phyloP scores from a whole-genome alignment of 1,140 invertebrate genomes.

The Cecropterus lyciades region DNA sequence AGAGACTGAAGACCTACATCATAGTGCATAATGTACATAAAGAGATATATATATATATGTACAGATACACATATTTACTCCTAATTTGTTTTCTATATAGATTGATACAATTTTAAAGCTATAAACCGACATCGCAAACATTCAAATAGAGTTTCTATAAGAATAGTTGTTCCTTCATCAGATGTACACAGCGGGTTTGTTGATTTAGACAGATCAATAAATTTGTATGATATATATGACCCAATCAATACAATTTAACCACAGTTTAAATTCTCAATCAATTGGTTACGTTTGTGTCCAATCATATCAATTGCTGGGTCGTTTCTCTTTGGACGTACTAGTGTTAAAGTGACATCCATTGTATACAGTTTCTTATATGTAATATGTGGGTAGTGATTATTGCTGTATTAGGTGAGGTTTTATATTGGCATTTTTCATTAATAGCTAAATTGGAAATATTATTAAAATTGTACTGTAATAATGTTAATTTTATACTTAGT shows the following conservation, averaged over 20 bases:
- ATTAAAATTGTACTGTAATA: too few relatives aligned
- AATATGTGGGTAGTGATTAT: slow-evolving; percentile 33
- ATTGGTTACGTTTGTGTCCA: slow-evolving; percentile 23
- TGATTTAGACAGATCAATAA: slow-evolving; percentile 1
- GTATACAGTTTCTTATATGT: not conserved
- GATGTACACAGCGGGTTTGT: not conserved
- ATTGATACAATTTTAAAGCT: too few relatives aligned
- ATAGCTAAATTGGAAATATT: too few relatives aligned
- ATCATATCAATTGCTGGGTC: slow-evolving; percentile 42
- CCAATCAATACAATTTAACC: slow-evolving; percentile 23
- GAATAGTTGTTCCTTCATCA: not conserved
- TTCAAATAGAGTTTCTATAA: not conserved
- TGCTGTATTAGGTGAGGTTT: slow-evolving; percentile 30
- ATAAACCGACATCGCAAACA: too few relatives aligned
- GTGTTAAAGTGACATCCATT: slow-evolving; percentile 2
- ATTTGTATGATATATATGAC: slow-evolving; percentile 2
- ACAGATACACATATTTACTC: too few relatives aligned
- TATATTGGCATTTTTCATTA: too few relatives aligned
- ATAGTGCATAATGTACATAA: too few relatives aligned
- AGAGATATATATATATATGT: too few relatives aligned
- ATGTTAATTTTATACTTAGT: too few relatives aligned
- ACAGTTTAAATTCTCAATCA: slow-evolving; percentile 21
- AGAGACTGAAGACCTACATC: too few relatives aligned
- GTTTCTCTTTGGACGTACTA: slow-evolving; percentile 22
- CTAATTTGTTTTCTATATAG: too few relatives aligned